Conservation (phyloP, 2,797 vertebrate genomes). For the Fundulus diaphanus region DNA sequence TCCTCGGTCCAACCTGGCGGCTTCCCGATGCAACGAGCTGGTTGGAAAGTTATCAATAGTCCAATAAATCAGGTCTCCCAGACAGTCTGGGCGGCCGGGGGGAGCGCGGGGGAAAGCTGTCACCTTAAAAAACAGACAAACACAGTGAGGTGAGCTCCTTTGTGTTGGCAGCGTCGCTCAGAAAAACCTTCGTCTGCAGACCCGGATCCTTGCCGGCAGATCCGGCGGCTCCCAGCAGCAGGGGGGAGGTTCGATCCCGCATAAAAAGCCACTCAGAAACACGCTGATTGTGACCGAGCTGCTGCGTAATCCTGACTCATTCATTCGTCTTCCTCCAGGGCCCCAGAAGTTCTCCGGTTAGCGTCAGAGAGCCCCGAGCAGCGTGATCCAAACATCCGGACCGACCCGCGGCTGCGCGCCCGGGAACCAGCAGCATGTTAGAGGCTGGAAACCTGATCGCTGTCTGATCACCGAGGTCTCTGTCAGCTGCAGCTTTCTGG, state of each 20-base stretch:
- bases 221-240: constrained; percentile 49
- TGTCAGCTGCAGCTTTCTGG: constrained; percentile 64
- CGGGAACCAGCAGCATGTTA: background rate
- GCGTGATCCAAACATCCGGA: background rate
- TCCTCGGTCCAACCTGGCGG: constrained; percentile 40
- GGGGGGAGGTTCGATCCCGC: constrained; percentile 30
- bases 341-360: constrained; percentile 30
- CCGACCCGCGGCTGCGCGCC: background rate
- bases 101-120: constrained; percentile 36
- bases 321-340: constrained; percentile 1
- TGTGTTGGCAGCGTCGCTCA: constrained; percentile 66
- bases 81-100: constrained; percentile 21
- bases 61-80: background rate
- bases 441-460: background rate
- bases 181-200: constrained; percentile 18
- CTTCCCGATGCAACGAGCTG: constrained; percentile 32
- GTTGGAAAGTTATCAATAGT: constrained; percentile 63
- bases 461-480: constrained; percentile 1
- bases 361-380: background rate
- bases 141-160: constrained; percentile 66
- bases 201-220: constrained; percentile 56
- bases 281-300: background rate
- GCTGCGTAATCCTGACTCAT: background rate
- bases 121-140: constrained; percentile 43
- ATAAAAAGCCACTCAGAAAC: background rate